Percentiles rank a stretch among this genome's conserved stretches.
These are phyloP conservation scores for Mormyrus proboscirostris DNA, from an alignment of 2,797 vertebrate species.

Conservation along the genomic window DNA sequence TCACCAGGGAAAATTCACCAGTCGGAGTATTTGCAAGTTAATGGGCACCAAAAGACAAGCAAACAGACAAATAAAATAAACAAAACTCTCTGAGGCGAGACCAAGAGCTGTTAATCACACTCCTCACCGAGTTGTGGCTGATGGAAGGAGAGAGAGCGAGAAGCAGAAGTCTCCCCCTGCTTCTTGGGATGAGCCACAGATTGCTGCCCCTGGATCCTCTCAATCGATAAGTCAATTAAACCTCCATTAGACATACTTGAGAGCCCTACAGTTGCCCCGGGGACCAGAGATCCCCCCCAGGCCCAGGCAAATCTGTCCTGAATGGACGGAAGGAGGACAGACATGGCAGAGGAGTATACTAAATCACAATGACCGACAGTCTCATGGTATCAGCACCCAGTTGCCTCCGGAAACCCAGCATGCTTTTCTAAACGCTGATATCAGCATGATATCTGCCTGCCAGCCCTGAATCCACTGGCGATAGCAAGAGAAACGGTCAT, in stretches of 20 bases:
- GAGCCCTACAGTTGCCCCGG: constrained; percentile 17
- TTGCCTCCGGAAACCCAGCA: background rate
- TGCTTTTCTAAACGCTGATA: background rate
- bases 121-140: background rate
- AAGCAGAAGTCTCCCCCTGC: background rate
- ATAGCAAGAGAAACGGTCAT: background rate
- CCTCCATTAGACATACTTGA: constrained; percentile 36
- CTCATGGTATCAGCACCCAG: background rate
- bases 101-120: background rate
- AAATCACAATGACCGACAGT: background rate
- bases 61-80: constrained; percentile 2
- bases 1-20: background rate
- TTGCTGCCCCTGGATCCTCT: constrained; percentile 21
- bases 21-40: background rate
- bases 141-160: background rate
- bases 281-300: background rate
- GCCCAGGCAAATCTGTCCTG: background rate
- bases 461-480: background rate
- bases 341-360: background rate
- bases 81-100: background rate
- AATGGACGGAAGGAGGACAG: background rate
- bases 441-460: background rate
- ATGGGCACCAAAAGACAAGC: background rate
- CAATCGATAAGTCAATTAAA: constrained; percentile 39
- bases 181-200: constrained; percentile 25